Evolutionary conservation across 2,113 vertebrate species (phyloP).

Genomic region (Epinephelus cyanopodus): DNA sequence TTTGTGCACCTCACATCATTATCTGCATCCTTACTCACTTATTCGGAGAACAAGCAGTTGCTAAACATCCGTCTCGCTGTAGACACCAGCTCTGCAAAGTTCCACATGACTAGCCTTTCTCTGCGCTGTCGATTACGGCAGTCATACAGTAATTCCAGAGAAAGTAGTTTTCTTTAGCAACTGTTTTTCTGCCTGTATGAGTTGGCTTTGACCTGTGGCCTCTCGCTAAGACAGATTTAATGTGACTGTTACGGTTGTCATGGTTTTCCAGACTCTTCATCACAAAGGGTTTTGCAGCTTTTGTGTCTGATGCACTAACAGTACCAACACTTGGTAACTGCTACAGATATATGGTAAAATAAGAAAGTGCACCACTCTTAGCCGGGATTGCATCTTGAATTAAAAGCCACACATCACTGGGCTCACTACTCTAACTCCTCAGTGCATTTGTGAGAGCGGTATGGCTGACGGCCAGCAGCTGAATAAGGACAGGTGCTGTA

Average conservation of each 20-base stretch:
- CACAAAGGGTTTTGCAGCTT: background rate
- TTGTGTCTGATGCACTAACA: background rate
- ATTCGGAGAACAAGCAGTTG: background rate
- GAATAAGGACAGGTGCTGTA: conserved; percentile 24
- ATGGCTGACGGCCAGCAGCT: conserved; percentile 28
- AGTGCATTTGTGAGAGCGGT: background rate
- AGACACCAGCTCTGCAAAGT: conserved; percentile 10
- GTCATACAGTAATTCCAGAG: conserved; percentile 15
- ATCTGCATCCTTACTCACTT: conserved; percentile 15
- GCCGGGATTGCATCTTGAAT: background rate
- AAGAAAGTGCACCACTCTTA: background rate
- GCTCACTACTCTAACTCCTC: background rate
- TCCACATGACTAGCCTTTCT: conserved; percentile 6
- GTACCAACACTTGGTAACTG: background rate
- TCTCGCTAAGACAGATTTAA: conserved; percentile 3
- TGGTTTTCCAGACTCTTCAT: conserved; percentile 8
- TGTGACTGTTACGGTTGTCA: background rate
- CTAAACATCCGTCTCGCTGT: background rate
- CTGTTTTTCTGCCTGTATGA: background rate
- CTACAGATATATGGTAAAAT: background rate
- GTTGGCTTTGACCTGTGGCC: background rate
- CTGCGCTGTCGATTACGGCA: conserved; percentile 20
- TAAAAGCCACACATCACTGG: background rate
- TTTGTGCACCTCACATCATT: conserved; percentile 12
- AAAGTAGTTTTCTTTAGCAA: conserved; percentile 1